These are phyloP conservation scores for Gavialis gangeticus DNA, from an alignment of 2,113 vertebrate genomes.

Conservation along the genomic window DNA sequence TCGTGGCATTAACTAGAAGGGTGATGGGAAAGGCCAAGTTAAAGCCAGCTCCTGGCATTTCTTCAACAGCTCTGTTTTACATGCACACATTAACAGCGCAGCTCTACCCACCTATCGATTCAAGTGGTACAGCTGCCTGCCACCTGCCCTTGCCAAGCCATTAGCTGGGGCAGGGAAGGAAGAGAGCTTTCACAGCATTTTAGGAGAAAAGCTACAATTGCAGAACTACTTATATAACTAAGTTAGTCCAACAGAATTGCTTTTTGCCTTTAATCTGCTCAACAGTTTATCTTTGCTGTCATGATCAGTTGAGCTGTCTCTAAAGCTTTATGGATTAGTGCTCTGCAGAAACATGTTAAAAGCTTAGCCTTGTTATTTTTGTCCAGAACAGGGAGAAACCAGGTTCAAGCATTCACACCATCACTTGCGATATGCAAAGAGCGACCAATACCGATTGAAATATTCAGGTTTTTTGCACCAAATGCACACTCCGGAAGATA, in stretches of 20 bases:
- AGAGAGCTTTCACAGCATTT: slow-evolving; percentile 32
- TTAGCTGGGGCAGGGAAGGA: background rate
- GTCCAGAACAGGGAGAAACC: slow-evolving; percentile 57
- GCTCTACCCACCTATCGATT: background rate
- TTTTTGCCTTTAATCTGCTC: slow-evolving; percentile 76
- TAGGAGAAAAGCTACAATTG: slow-evolving; percentile 8
- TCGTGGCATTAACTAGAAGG: background rate
- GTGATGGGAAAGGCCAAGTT: too few species aligned
- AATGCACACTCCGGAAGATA: background rate
- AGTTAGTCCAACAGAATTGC: slow-evolving; percentile 56
- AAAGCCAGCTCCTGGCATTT: background rate
- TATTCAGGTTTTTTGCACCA: background rate
- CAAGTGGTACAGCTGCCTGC: background rate
- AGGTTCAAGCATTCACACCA: slow-evolving; percentile 37
- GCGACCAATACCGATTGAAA: background rate
- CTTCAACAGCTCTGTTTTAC: background rate
- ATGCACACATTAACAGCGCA: background rate
- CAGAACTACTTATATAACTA: slow-evolving; percentile 68
- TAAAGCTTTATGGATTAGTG: slow-evolving; percentile 69
- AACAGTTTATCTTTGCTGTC: slow-evolving; percentile 69
- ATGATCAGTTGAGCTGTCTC: slow-evolving; percentile 56
- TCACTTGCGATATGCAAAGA: slow-evolving; percentile 3
- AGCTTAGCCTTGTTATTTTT: slow-evolving; percentile 70
- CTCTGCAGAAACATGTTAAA: slow-evolving; percentile 54
- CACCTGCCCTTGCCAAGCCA: background rate